Conservation (phyloP, 2,797 vertebrate genomes). For the Schizopygopsis malacanthus region DNA sequence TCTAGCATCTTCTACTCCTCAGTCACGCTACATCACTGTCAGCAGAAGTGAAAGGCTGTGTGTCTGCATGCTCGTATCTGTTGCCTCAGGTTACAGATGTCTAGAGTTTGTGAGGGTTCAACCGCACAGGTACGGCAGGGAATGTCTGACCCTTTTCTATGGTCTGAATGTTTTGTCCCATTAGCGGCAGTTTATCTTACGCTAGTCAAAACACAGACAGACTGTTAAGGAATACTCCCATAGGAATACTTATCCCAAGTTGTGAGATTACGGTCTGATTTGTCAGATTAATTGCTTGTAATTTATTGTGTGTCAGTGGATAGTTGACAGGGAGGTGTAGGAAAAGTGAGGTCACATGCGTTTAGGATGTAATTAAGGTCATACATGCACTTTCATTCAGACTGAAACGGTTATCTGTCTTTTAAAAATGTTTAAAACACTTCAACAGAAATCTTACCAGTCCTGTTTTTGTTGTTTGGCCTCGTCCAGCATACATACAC, state of each 20-base stretch:
- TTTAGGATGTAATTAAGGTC: neutral
- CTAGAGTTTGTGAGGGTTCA: conserved; percentile 49
- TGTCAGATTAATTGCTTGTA: neutral
- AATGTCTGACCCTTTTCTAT: conserved; percentile 38
- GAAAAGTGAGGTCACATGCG: neutral
- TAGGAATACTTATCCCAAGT: neutral
- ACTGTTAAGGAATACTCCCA: neutral
- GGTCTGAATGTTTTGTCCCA: conserved; percentile 4
- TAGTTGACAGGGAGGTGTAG: neutral
- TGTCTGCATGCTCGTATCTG: conserved; percentile 23
- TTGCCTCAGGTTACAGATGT: conserved; percentile 45
- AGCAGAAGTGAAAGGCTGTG: conserved; percentile 17
- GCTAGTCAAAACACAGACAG: conserved; percentile 24
- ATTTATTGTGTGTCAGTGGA: neutral
- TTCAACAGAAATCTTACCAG: neutral
- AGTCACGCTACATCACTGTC: conserved; percentile 47
- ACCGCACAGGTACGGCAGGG: conserved; percentile 6
- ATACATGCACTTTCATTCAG: neutral
- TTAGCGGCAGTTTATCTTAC: conserved; percentile 29
- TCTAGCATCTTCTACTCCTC: conserved; percentile 3
- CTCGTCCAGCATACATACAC: no score
- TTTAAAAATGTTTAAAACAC: neutral
- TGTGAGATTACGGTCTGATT: neutral
- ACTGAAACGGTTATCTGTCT: neutral
- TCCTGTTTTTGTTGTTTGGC: neutral